Evolutionary conservation across 2,888 invertebrate genomes (phyloP), one percentile per base, ranked within the genome.

Genomic region (Cylloceria caligata): DNA sequence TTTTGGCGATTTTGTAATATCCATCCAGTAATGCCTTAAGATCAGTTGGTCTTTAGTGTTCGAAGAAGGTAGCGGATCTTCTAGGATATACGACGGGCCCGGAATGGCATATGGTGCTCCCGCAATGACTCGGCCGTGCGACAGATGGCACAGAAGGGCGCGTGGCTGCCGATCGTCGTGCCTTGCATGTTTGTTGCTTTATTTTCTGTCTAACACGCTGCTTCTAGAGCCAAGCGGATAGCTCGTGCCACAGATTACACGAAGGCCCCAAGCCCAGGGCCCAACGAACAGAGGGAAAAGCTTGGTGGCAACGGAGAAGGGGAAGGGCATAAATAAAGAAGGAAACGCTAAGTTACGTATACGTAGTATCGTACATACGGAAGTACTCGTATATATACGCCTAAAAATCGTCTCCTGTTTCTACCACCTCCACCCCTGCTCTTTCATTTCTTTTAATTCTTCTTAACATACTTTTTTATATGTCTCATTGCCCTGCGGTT

Each of bases 61-160:
- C 34, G 60, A 36, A 68, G 62, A 68, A 81, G 80, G 47, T 55
- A 62, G 77, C 74, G 62, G 84, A 82, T 81, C 84, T 72, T 86
- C 81, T 81, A 81, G 84, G 85, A 84, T 83, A 83, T 79, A 80
- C 42, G 73, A 69, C 67, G 67, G 39, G 60, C 84, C 75, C 76
- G 81, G 71, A 81, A 74, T 73, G 86, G 79, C 87, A 87, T 87
- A 87, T 86, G 87, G 87, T 84, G 85, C 86, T 68, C 69, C 36
- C 47, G 81, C 84, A 86, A 84, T 84, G 86, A 86, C 87, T 86
- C 84, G 83, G 60, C 16, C 57, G 69, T 80, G 83, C 77, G 87
- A 87, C 87, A 87, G 87, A 87, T 87, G 87, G 87, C 73, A 85
- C 84, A 73, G 86, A 84, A 80, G 83, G 83, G 84, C 83, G 85